Percentiles rank a stretch among this genome's conserved stretches.
Conservation (phyloP, 2,888 invertebrate species). For the Callyntrura sp. region DNA sequence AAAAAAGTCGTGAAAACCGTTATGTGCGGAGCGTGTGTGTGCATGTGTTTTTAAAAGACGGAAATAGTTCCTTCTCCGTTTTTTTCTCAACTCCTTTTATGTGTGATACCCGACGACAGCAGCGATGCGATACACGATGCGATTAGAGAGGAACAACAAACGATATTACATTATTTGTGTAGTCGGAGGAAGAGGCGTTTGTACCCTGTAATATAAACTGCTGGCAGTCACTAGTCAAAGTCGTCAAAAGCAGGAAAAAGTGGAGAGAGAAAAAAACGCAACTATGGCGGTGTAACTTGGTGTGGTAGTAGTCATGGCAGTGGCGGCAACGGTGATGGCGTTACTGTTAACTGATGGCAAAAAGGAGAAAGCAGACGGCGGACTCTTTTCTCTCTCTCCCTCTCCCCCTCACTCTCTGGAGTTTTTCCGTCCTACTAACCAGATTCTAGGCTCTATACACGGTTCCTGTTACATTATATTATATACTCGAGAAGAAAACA, state of each 20-base stretch:
- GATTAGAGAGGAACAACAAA: conserved; percentile 50
- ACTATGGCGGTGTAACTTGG: conserved; percentile 67
- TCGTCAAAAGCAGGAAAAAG: conserved; percentile 68
- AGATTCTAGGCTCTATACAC: background rate
- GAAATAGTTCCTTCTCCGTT: conserved; percentile 2
- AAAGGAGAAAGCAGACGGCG: conserved; percentile 55
- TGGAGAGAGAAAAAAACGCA: conserved; percentile 52
- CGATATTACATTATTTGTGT: conserved; percentile 43
- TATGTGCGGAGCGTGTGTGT: conserved; percentile 17
- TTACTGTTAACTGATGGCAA: conserved; percentile 47
- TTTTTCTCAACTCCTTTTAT: conserved; percentile 35
- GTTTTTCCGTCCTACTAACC: conserved; percentile 54
- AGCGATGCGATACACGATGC: conserved; percentile 49
- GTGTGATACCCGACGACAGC: conserved; percentile 48
- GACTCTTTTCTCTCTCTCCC: conserved; percentile 19
- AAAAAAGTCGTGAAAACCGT: background rate
- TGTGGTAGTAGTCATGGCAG: conserved; percentile 57
- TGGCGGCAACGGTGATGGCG: conserved; percentile 33
- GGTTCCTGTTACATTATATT: conserved; percentile 26
- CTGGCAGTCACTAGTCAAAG: conserved; percentile 61
- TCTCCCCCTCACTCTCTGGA: conserved; percentile 19
- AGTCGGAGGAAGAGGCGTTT: background rate
- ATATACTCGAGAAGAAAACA: conserved; percentile 33
- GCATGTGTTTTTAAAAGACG: conserved; percentile 1
- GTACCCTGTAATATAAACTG: conserved; percentile 43